Conservation (phyloP, 37 sponge, comb jelly and placozoan species). For the Agelas oroides region DNA sequence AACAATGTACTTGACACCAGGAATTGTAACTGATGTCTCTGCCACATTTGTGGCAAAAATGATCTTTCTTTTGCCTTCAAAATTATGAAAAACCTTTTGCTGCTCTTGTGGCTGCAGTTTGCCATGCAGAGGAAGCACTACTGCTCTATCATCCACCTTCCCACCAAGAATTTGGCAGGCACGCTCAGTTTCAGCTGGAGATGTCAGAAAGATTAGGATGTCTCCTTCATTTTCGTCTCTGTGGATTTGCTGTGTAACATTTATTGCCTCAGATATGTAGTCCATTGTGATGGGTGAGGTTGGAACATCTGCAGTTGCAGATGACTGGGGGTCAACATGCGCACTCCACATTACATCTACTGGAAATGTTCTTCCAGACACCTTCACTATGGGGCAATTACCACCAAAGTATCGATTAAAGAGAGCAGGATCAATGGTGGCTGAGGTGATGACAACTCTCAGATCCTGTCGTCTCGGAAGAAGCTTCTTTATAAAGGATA, state of each 20-base stretch:
- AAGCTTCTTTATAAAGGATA: conserved; percentile 52
- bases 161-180: conserved; percentile 44
- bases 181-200: conserved; percentile 63
- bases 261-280: conserved; percentile 25
- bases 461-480: conserved; percentile 41
- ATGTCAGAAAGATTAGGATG: conserved; percentile 79
- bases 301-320: neutral
- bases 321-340: neutral
- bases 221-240: conserved; percentile 36
- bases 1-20: conserved; percentile 80
- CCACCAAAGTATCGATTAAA: conserved; percentile 54
- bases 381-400: conserved; percentile 14
- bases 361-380: conserved; percentile 71
- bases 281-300: too few relatives aligned
- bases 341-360: conserved; percentile 42
- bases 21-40: conserved; percentile 91
- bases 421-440: conserved; percentile 67
- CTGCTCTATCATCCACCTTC: conserved; percentile 7
- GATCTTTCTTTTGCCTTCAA: conserved; percentile 59
- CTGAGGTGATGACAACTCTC: conserved; percentile 68
- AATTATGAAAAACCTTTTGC: conserved; percentile 75
- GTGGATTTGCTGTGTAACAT: conserved; percentile 41
- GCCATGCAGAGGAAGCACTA: conserved; percentile 81
- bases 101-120: conserved; percentile 84
- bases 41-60: conserved; percentile 91